Evolutionary conservation across 2,888 invertebrate species (phyloP).

Genomic region (Prenolepis imparis): DNA sequence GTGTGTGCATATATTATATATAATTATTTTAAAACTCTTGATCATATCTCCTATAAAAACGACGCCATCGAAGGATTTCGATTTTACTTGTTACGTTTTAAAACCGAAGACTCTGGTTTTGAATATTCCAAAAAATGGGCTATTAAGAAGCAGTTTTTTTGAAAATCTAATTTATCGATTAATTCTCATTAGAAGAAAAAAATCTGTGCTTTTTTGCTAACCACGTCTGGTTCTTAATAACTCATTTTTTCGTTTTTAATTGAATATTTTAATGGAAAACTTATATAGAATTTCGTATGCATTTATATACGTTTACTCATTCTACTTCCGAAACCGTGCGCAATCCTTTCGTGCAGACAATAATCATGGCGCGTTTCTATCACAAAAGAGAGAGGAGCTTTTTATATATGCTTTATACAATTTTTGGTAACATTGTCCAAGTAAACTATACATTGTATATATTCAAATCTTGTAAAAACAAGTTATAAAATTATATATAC

Average conservation of each 20-base stretch:
- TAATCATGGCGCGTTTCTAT: constrained; percentile 2
- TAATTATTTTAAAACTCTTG: background rate
- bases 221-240: too few relatives aligned
- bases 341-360: constrained; percentile 8
- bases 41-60: constrained; percentile 7
- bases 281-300: background rate
- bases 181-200: too few relatives aligned
- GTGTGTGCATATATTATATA: background rate
- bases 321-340: background rate
- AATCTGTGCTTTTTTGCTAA: too few relatives aligned
- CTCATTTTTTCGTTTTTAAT: too few relatives aligned
- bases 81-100: background rate
- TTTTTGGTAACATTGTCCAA: background rate
- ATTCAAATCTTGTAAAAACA: constrained; percentile 54
- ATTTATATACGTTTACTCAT: background rate
- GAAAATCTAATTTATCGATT: too few relatives aligned
- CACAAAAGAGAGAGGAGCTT: background rate
- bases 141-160: too few relatives aligned
- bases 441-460: background rate
- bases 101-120: too few relatives aligned
- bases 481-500: constrained; percentile 44
- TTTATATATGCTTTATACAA: constrained; percentile 33
- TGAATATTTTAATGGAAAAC: constrained; percentile 12
- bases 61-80: background rate
- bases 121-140: too few relatives aligned